These are phyloP conservation scores for Ornithoptera alexandrae DNA, from an alignment of 2,888 invertebrate species.

Conservation along the genomic window DNA sequence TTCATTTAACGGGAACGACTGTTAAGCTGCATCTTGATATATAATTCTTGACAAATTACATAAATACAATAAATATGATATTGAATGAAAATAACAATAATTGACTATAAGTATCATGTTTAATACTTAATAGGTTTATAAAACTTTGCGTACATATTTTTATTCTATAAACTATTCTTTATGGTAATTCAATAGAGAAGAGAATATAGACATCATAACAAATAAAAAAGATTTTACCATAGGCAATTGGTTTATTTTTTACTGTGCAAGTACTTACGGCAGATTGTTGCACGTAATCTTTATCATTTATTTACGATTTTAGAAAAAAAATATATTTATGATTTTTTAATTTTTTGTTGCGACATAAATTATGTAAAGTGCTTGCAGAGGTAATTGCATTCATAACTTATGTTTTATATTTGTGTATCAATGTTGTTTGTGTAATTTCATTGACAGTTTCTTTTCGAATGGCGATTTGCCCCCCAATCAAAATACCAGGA, in stretches of 20 bases:
- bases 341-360: slow-evolving; percentile 41
- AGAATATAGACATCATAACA: slow-evolving; percentile 23
- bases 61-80: neutral
- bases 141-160: neutral
- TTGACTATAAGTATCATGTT: neutral
- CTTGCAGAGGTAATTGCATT: slow-evolving; percentile 50
- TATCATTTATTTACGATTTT: slow-evolving; percentile 71
- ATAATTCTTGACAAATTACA: neutral
- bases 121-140: too few relatives aligned
- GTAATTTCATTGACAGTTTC: slow-evolving; percentile 69
- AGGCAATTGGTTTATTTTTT: slow-evolving; percentile 52
- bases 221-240: slow-evolving; percentile 39
- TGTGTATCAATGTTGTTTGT: slow-evolving; percentile 59
- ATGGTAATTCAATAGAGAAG: slow-evolving; percentile 10
- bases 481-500: slow-evolving; percentile 76
- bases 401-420: slow-evolving; percentile 38
- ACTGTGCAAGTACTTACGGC: slow-evolving; percentile 39
- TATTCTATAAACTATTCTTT: slow-evolving; percentile 5
- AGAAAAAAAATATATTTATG: slow-evolving; percentile 46
- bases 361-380: slow-evolving; percentile 58
- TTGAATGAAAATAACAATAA: neutral
- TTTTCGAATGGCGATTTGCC: slow-evolving; percentile 73
- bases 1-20: too few relatives aligned
- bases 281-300: slow-evolving; percentile 71
- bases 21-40: neutral